Percentiles rank a stretch among this genome's conserved stretches.
Conservation (phyloP, 2,113 vertebrate species). For the Pheucticus melanocephalus region DNA sequence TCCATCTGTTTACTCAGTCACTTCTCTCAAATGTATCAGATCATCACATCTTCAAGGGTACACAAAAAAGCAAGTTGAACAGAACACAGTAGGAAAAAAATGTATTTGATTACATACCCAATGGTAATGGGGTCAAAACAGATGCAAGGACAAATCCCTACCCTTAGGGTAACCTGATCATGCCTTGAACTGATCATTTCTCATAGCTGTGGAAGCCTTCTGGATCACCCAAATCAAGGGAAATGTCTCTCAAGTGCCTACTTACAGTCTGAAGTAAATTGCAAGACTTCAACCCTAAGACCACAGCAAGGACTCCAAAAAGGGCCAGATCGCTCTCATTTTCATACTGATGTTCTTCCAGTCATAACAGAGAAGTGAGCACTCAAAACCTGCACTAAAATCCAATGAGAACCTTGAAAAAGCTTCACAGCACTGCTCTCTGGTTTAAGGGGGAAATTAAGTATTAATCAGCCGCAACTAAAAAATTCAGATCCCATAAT, state of each 20-base stretch:
- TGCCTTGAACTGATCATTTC: conserved; percentile 71
- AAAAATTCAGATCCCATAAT: conserved; percentile 13
- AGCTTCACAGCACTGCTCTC: not conserved
- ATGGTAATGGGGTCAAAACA: conserved; percentile 55
- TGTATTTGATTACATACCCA: conserved; percentile 66
- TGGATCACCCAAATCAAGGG: conserved; percentile 22
- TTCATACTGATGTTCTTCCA: not conserved
- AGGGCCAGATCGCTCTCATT: not conserved
- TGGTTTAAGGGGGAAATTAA: not conserved
- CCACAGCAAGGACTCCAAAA: conserved; percentile 20
- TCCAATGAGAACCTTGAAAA: not conserved
- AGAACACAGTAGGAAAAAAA: conserved; percentile 40
- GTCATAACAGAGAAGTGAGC: not conserved
- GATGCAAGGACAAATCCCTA: conserved; percentile 86
- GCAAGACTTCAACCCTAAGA: not conserved
- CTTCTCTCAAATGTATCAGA: conserved; percentile 4
- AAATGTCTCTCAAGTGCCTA: conserved; percentile 8
- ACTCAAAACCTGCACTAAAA: not conserved
- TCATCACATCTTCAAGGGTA: conserved; percentile 50
- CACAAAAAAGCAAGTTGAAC: conserved; percentile 8
- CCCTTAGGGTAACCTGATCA: conserved; percentile 85
- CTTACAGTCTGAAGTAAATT: conserved; percentile 21
- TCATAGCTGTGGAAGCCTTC: conserved; percentile 48
- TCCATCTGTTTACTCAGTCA: not conserved
- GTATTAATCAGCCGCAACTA: not conserved